Percentiles rank a stretch among this genome's conserved stretches.
Conservation (phyloP, 2,888 invertebrate species). For the Papilio demoleus region DNA sequence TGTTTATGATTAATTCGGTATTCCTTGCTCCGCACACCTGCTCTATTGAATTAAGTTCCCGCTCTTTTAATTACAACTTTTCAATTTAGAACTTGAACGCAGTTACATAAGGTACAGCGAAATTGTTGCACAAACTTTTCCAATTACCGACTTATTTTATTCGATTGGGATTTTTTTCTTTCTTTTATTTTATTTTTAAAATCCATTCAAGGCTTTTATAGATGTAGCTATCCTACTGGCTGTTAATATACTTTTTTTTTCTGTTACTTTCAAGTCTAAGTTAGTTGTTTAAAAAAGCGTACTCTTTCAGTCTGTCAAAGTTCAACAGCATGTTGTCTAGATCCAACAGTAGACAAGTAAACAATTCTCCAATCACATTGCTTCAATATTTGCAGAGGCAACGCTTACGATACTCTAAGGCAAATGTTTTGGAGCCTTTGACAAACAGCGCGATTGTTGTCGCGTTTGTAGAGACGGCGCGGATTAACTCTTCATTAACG, state of each 20-base stretch:
- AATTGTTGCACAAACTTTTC: conserved; percentile 39
- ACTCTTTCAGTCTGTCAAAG: conserved; percentile 34
- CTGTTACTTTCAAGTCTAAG: neutral
- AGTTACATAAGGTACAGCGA: conserved; percentile 36
- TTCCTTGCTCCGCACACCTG: conserved; percentile 31
- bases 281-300: conserved; percentile 1
- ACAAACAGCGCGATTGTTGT: conserved; percentile 52
- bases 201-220: conserved; percentile 15
- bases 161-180: conserved; percentile 27
- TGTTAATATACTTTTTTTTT: neutral
- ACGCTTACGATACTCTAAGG: conserved; percentile 63
- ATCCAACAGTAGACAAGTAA: conserved; percentile 44
- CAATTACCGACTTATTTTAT: conserved; percentile 38
- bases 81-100: conserved; percentile 38
- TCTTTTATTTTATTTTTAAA: conserved; percentile 21
- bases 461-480: conserved; percentile 45
- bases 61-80: conserved; percentile 42
- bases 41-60: conserved; percentile 39
- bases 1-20: conserved; percentile 38
- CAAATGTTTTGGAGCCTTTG: conserved; percentile 57
- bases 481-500: conserved; percentile 55
- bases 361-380: conserved; percentile 59
- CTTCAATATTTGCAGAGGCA: conserved; percentile 63
- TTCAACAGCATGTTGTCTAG: conserved; percentile 27
- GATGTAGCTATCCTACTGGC: neutral